phyloP scores from a whole-genome alignment of 2,888 invertebrate genomes.

The Azorinus chamasolen region DNA sequence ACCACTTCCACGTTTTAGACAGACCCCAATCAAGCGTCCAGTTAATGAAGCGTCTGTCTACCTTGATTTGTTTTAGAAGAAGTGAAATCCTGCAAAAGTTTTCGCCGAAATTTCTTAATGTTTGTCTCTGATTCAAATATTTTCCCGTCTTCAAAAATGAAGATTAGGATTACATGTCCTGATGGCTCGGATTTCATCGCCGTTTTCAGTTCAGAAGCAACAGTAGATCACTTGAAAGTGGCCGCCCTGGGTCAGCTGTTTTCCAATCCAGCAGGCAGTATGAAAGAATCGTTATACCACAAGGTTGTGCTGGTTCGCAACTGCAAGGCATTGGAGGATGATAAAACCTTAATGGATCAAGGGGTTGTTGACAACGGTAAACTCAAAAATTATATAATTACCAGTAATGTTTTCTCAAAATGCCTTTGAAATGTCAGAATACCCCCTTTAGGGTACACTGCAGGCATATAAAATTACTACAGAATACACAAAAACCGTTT shows the following conservation, averaged over 20 bases:
- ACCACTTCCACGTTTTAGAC: too few species aligned
- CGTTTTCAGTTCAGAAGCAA: constrained; percentile 82
- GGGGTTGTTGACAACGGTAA: constrained; percentile 86
- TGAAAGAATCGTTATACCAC: constrained; percentile 85
- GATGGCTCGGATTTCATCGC: constrained; percentile 84
- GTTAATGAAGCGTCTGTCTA: too few species aligned
- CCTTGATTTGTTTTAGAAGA: too few species aligned
- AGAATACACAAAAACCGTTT: too few species aligned
- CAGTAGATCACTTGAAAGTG: constrained; percentile 86
- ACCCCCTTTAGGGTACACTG: too few species aligned
- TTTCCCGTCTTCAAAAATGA: constrained; percentile 82
- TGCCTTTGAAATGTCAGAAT: background rate
- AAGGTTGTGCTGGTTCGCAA: constrained; percentile 85
- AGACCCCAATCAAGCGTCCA: too few species aligned
- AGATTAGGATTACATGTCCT: constrained; percentile 84
- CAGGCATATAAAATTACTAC: too few species aligned
- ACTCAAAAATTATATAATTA: background rate
- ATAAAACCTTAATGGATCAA: constrained; percentile 84
- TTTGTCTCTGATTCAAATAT: constrained; percentile 85
- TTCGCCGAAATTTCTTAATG: constrained; percentile 73
- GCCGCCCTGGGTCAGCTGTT: constrained; percentile 81
- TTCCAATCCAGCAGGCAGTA: constrained; percentile 82
- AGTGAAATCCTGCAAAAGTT: background rate
- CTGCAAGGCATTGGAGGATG: constrained; percentile 84
- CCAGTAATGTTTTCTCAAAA: background rate